Evolutionary conservation across 1,140 invertebrate genomes (phyloP), one percentile per base, ranked within the genome.

Genomic region (Lasioglossum baleicum): DNA sequence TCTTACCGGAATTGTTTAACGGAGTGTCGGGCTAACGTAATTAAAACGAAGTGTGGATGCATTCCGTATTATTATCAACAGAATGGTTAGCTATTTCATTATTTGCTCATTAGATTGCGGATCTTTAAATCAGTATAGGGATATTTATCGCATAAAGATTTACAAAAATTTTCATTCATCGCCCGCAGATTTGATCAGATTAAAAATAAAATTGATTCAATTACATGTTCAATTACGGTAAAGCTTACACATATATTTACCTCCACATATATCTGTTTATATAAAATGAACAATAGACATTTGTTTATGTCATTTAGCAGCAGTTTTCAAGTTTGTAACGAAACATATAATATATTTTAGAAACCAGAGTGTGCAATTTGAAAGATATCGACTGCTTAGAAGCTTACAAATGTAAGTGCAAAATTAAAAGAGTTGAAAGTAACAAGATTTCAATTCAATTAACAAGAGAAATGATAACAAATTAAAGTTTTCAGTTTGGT

Each of bases 1-100:
- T 94, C 94, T 0, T 95, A 94, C 77, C 92, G 94, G 71, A 96
- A 96, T 83, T 96, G 95, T 84, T 91, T 95, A 90, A 91, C 92
- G 0, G 93, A 94, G 71, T 95, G 94, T 82, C 92, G 94, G 26
- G 89, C 94, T 17, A 85, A 88, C 10, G 89, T 93, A 20, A 91
- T 94, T 2, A 87, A 90, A 2, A 75, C 88, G 3, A 83, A 85
- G 2, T 96, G 95, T 82, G 92, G 94, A 20, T 96, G 95, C 85
- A 86, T 95, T 1, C 95, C 95, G 0, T 93, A 93, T 80, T 95
- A 93, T 83, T 94, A 94, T 26, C 92, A 92, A 0, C 91, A 92
- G 68, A 94, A 94, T 88, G 93, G 94, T 94, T 88, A 85, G 83
- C 83, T 71, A 26, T 13, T 63, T 31, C 22, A 48, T 53, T 58